phyloP scores from a whole-genome alignment of 2,113 vertebrate species.

The Ranitomeya imitator region DNA sequence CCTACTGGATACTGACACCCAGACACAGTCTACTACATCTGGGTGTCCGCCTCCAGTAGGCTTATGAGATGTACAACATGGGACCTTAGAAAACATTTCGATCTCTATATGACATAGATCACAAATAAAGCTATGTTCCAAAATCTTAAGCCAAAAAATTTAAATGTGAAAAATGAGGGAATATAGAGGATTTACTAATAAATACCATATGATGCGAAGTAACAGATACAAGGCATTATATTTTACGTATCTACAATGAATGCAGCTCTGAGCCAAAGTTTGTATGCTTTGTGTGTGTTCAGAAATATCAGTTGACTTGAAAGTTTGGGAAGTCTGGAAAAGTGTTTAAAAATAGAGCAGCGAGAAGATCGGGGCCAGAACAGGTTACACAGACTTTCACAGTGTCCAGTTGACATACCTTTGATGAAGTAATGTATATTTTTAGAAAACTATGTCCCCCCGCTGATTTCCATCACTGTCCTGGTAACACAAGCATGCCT shows the following conservation, averaged over 20 bases:
- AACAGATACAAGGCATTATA: not conserved
- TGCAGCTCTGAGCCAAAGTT: not conserved
- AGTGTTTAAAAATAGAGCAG: not conserved
- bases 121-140: not conserved
- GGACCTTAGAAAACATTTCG: not conserved
- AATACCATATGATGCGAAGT: not conserved
- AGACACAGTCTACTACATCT: no score
- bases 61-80: no score
- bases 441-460: not conserved
- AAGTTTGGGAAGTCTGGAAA: conserved; percentile 17
- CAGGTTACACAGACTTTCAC: conserved; percentile 1
- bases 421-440: not conserved
- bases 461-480: not conserved
- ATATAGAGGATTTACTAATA: not conserved
- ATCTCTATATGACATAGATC: not conserved
- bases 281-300: not conserved
- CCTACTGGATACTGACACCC: no score
- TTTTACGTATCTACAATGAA: not conserved
- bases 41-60: no score
- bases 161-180: no score
- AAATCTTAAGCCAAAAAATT: no score
- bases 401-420: conserved; percentile 34
- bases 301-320: not conserved
- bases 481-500: not conserved
- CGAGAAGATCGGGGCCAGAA: not conserved